phyloP scores from a whole-genome alignment of 2,797 vertebrate genomes.

The Hyperoplus lanceolatus region DNA sequence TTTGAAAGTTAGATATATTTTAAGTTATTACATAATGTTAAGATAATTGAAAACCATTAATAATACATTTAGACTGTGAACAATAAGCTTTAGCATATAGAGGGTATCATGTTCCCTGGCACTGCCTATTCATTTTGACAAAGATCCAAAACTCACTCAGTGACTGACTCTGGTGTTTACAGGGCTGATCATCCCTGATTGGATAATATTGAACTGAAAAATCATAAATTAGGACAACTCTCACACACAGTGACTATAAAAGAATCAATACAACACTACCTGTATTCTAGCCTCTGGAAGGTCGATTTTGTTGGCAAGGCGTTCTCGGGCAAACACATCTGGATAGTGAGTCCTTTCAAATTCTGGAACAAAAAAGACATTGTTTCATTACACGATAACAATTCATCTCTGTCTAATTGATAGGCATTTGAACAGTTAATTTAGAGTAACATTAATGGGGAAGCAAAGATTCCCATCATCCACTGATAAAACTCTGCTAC shows the following conservation, averaged over 20 bases:
- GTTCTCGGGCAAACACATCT: conserved; percentile 98
- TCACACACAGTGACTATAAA: not conserved
- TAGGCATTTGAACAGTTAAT: not conserved
- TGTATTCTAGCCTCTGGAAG: conserved; percentile 99
- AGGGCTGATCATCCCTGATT: not conserved
- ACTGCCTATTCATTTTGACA: too few relatives aligned
- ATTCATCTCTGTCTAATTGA: not conserved
- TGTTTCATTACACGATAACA: conserved; percentile 5
- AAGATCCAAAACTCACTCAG: too few relatives aligned
- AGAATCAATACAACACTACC: conserved; percentile 80
- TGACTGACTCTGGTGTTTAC: too few relatives aligned
- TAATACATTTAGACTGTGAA: too few relatives aligned
- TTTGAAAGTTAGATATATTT: too few relatives aligned
- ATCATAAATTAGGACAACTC: not conserved
- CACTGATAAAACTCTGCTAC: too few relatives aligned
- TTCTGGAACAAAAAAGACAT: conserved; percentile 82
- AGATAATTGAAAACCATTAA: too few relatives aligned
- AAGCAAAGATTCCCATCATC: not conserved
- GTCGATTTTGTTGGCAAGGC: conserved; percentile 99
- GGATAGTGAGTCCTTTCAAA: conserved; percentile 99
- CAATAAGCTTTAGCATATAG: too few relatives aligned
- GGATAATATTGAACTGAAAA: not conserved
- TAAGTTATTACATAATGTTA: too few relatives aligned
- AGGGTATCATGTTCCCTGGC: too few relatives aligned
- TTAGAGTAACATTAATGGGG: not conserved